Evolutionary conservation across 2,797 vertebrate genomes (phyloP).

Genomic region (Lepilemur ruficaudatus): DNA sequence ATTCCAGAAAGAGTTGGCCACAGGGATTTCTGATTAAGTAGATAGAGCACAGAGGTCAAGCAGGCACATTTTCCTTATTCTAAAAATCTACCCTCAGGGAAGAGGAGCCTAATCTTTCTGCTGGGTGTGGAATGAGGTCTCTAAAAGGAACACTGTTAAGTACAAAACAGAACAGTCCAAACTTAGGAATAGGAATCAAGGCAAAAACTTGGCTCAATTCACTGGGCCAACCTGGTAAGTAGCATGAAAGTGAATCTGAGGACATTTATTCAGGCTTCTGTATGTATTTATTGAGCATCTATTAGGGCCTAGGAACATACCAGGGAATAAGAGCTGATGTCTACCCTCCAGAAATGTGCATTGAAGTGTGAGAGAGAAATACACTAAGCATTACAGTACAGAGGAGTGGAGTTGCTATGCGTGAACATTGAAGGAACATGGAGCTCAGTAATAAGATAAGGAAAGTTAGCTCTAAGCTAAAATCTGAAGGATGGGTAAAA

Average conservation of each 20-base stretch:
- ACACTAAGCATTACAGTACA: neutral
- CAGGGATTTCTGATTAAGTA: slow-evolving; percentile 15
- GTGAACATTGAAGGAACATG: neutral
- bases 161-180: neutral
- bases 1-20: neutral
- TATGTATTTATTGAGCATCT: neutral
- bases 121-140: neutral
- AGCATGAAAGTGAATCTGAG: neutral
- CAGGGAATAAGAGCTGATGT: neutral
- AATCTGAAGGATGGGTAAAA: neutral
- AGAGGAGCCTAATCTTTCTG: neutral
- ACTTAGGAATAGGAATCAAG: neutral
- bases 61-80: neutral
- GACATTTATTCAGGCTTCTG: neutral
- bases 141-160: neutral
- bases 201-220: neutral
- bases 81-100: neutral
- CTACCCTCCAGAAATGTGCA: neutral
- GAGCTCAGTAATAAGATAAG: neutral
- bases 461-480: neutral
- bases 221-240: neutral
- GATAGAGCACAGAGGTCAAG: neutral
- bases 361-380: neutral
- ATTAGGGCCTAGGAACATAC: neutral
- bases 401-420: neutral